These are phyloP conservation scores for Drosophila tripunctata DNA, from an alignment of 2,888 invertebrate genomes.

Conservation along the genomic window DNA sequence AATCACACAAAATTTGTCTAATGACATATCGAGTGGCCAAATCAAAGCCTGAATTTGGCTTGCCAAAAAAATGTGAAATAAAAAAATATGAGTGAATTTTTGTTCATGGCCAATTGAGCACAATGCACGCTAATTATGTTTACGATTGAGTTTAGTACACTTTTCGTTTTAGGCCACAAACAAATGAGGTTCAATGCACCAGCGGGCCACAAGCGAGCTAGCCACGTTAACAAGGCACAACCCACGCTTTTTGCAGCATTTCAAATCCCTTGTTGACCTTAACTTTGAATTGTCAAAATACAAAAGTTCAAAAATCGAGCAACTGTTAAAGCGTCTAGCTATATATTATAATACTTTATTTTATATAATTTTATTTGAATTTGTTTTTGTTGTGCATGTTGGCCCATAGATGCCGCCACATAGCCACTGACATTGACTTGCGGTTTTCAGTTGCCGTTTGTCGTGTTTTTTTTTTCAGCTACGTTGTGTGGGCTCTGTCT, in stretches of 20 bases:
- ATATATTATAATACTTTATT: background rate
- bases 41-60: constrained; percentile 42
- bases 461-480: constrained; percentile 43
- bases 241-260: constrained; percentile 69
- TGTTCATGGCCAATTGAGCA: constrained; percentile 62
- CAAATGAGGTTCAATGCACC: constrained; percentile 64
- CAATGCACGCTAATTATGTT: constrained; percentile 76
- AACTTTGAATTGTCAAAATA: constrained; percentile 79
- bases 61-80: constrained; percentile 39
- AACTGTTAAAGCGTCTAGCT: background rate
- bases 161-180: constrained; percentile 29
- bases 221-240: constrained; percentile 12
- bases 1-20: constrained; percentile 33
- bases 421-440: constrained; percentile 82
- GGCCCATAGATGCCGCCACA: constrained; percentile 66
- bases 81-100: constrained; percentile 9
- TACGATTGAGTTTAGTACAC: constrained; percentile 21
- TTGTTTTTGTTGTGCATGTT: constrained; percentile 25
- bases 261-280: constrained; percentile 79
- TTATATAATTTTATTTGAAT: constrained; percentile 22
- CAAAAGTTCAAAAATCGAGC: constrained; percentile 58
- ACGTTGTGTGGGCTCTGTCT: constrained; percentile 73
- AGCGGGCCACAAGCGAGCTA: background rate
- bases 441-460: constrained; percentile 71
- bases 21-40: constrained; percentile 66